Percentiles rank a stretch among this genome's conserved stretches.
Conservation (phyloP, 64 coral and sea anemone species). For the Dendronephthya gigantea region DNA sequence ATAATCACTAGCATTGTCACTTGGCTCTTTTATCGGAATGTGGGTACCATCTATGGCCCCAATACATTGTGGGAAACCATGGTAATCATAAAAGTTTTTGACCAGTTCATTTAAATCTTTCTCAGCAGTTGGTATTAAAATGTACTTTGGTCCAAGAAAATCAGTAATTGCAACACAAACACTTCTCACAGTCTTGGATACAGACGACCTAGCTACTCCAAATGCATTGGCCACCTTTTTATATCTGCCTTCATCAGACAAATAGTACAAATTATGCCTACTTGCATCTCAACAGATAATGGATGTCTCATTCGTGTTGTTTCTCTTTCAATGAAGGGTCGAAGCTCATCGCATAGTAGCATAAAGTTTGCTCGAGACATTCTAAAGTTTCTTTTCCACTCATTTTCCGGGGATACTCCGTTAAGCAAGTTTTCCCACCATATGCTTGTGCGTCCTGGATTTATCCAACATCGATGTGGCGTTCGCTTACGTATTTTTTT, state of each 20-base stretch:
- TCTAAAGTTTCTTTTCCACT: conserved; percentile 26
- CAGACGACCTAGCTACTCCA: conserved; percentile 27
- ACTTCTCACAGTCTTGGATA: conserved; percentile 9
- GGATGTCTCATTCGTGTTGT: background rate
- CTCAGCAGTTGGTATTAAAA: too few relatives aligned
- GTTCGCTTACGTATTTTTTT: background rate
- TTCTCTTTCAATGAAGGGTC: background rate
- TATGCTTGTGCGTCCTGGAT: background rate
- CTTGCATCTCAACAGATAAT: conserved; percentile 25
- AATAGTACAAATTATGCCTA: conserved; percentile 38
- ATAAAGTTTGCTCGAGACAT: conserved; percentile 10
- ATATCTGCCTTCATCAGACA: conserved; percentile 17
- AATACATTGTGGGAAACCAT: background rate
- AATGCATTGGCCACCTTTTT: conserved; percentile 34
- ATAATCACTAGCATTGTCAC: background rate
- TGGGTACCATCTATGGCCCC: conserved; percentile 10
- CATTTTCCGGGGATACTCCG: background rate
- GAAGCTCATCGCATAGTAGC: background rate
- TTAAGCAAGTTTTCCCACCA: conserved; percentile 5
- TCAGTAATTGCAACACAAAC: background rate
- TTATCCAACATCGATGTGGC: background rate
- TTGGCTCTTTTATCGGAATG: background rate
- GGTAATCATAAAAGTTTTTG: background rate
- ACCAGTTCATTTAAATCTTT: background rate
- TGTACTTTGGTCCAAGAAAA: background rate